These are phyloP conservation scores for Platypus cylindrus DNA, from an alignment of 2,888 invertebrate genomes.

Conservation along the genomic window DNA sequence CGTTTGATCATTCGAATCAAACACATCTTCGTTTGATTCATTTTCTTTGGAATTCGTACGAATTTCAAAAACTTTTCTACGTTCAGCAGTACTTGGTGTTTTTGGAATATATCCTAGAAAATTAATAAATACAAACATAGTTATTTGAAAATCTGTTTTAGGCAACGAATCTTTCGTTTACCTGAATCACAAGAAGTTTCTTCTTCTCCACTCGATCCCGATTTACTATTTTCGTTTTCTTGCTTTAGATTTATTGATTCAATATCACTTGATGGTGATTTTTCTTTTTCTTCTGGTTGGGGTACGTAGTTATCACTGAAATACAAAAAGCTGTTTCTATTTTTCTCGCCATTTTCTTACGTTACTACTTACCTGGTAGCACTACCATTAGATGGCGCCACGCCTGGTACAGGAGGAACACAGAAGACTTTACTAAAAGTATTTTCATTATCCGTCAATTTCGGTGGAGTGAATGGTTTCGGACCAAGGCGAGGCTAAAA, in stretches of 20 bases:
- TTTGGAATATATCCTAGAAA: constrained; percentile 49
- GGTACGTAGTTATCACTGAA: constrained; percentile 1
- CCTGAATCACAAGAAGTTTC: constrained; percentile 46
- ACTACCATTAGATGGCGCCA: constrained; percentile 10
- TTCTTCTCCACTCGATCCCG: constrained; percentile 48
- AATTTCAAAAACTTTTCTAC: constrained; percentile 59
- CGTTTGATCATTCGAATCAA: constrained; percentile 42
- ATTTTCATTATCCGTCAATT: constrained; percentile 56
- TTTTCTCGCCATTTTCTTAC: too few relatives aligned
- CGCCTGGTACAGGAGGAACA: constrained; percentile 59
- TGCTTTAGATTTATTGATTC: constrained; percentile 8
- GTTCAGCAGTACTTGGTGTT: constrained; percentile 66
- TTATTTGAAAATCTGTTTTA: neutral
- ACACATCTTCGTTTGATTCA: constrained; percentile 31
- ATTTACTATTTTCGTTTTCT: constrained; percentile 41
- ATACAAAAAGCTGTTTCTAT: neutral
- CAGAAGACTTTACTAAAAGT: constrained; percentile 68
- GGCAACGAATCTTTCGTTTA: neutral
- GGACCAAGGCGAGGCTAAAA: constrained; percentile 69
- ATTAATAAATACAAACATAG: neutral
- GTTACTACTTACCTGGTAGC: constrained; percentile 1
- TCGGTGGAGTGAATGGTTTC: constrained; percentile 71
- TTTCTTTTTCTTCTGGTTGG: constrained; percentile 13
- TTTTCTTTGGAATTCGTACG: constrained; percentile 32
- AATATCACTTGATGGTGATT: constrained; percentile 13